phyloP scores from a whole-genome alignment of 2,888 invertebrate species.

The Cataglyphis rosenhaueri region DNA sequence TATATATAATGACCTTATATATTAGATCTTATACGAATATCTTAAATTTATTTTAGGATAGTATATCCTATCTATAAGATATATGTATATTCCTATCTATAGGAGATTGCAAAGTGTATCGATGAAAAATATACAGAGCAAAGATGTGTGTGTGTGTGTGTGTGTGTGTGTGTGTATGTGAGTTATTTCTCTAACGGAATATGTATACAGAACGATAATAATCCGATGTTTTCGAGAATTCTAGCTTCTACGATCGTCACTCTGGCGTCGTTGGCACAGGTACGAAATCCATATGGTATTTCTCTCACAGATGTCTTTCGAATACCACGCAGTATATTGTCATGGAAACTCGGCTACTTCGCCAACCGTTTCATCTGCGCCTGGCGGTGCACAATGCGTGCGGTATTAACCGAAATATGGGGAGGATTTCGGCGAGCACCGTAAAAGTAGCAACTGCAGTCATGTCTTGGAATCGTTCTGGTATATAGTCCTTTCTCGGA shows the following conservation, averaged over 20 bases:
- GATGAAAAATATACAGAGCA: not conserved
- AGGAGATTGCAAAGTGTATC: not conserved
- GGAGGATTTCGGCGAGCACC: conserved; percentile 23
- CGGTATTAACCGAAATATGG: conserved; percentile 65
- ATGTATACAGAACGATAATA: conserved; percentile 2
- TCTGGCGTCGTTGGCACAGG: conserved; percentile 42
- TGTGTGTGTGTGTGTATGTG: too few relatives aligned
- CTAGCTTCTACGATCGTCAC: conserved; percentile 34
- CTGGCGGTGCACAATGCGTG: conserved; percentile 60
- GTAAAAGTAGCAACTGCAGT: conserved; percentile 41
- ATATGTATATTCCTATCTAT: not conserved
- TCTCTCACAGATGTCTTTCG: conserved; percentile 60
- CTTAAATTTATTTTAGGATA: not conserved
- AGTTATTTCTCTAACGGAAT: not conserved
- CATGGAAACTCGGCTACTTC: conserved; percentile 52
- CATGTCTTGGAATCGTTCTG: conserved; percentile 8
- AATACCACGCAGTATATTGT: conserved; percentile 66
- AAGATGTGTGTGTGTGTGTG: not conserved
- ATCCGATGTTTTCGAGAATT: conserved; percentile 54
- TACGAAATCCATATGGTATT: conserved; percentile 60
- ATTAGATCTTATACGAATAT: not conserved
- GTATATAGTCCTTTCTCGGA: not conserved
- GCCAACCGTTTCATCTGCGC: conserved; percentile 40
- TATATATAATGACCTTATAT: too few relatives aligned
- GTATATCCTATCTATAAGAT: too few relatives aligned